Base-by-base conservation (phyloP, 2,113 vertebrate genomes). In the Campylomormyrus numenius region DNA sequence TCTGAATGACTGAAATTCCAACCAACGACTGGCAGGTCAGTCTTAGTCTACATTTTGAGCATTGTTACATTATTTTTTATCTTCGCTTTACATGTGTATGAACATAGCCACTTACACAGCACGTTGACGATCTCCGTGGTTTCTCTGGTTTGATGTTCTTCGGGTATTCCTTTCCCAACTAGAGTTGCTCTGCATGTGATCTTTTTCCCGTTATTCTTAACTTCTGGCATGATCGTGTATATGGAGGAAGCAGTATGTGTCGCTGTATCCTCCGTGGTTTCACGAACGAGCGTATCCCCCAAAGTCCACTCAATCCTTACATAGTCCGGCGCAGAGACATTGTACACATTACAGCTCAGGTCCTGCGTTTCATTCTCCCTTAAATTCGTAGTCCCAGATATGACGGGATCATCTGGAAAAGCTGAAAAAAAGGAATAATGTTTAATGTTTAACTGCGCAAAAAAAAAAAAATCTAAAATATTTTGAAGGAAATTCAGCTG, bases 181-280 rank as follows among this genome's bases (percentile, higher is more conserved):
- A 95, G 91, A 0, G 27, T 62, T 39, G 93, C 95, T 24, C 92
- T 92, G 93, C 96, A 96, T 52, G 85, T 95, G 84, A 96, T 83
- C 50, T 6, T 89, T 0, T 17, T 48, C 2, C 91, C 93, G 0
- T 70, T 62, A 85, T 95, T 90, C 27, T 17, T 85, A 0, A 8
- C 45, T 62, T 39, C 70, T 7, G 95, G 92, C 0, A 10, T 91
- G 87, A 94, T 94, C 1, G 0, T 88, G 89, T 91, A 94, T 0
- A 46, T 24, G 1, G 92, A 91, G 0, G 2, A n/a, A 17, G 92
- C 90, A 2, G 87, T 35, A 62, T 3, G 10, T 27, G 3, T 15
- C 9, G 58, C 88, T 1, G 31, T 0, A 70, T 70, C 5, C 90
- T 66, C 21, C 84, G 89, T 0, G 39, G n/a, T 0, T 4, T 9